Evolutionary conservation across 2,888 invertebrate species (phyloP).

Genomic region (Mimas tiliae): DNA sequence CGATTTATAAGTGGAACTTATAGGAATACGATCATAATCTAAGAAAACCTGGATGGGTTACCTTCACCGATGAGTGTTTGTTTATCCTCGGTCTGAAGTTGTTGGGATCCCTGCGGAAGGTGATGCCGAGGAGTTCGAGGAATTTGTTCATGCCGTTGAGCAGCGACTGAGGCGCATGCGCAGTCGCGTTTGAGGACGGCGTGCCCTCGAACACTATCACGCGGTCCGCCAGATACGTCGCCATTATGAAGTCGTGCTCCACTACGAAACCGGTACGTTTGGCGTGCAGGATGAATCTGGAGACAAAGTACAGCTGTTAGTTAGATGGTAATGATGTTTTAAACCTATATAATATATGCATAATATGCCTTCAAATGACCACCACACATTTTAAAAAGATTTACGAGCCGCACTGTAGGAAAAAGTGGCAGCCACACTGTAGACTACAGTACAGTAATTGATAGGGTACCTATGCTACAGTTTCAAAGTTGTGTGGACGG

Average conservation of each 20-base stretch:
- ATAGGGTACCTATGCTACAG: too few species aligned
- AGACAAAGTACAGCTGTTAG: constrained; percentile 35
- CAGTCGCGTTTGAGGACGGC: constrained; percentile 95
- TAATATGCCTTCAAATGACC: too few species aligned
- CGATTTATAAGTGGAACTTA: too few species aligned
- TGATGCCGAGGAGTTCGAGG: constrained; percentile 97
- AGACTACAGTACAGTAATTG: too few species aligned
- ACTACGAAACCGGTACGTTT: constrained; percentile 99
- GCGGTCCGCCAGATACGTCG: constrained; percentile 98
- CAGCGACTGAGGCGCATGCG: constrained; percentile 96
- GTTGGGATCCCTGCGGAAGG: constrained; percentile 99
- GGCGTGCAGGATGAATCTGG: constrained; percentile 97
- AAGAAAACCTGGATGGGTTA: constrained; percentile 50
- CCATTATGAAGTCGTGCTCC: constrained; percentile 99
- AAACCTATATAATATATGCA: too few species aligned
- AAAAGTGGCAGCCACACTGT: too few species aligned
- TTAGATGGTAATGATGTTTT: not conserved
- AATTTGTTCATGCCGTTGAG: constrained; percentile 99
- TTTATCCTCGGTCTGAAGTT: constrained; percentile 99
- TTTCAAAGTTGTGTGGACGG: too few species aligned
- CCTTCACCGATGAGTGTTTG: constrained; percentile 97
- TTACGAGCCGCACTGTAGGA: too few species aligned
- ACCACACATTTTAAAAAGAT: too few species aligned
- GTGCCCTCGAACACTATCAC: constrained; percentile 99
- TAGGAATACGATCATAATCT: too few species aligned